Conservation (phyloP, 1,140 invertebrate species). For the Phortica variegata region DNA sequence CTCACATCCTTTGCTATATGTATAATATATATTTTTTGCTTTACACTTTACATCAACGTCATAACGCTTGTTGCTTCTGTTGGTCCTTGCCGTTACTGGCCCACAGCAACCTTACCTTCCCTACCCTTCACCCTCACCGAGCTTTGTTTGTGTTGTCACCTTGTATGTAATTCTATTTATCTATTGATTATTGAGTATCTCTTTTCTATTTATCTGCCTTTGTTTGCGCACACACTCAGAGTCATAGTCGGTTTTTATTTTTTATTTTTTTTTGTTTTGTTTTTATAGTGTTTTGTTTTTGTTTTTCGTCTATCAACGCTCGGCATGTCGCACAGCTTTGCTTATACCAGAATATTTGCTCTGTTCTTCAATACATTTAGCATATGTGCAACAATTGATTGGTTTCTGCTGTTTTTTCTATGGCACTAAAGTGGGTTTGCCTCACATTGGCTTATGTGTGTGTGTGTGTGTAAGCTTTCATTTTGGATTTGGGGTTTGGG, state of each 20-base stretch:
- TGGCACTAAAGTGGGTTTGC: not conserved
- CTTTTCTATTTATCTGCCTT: slow-evolving; percentile 54
- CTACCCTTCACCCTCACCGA: too few relatives aligned
- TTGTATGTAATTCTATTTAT: slow-evolving; percentile 50
- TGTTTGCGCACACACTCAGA: slow-evolving; percentile 38
- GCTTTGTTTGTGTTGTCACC: slow-evolving; percentile 42
- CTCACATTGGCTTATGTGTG: not conserved
- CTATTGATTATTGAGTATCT: slow-evolving; percentile 55
- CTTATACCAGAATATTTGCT: slow-evolving; percentile 7
- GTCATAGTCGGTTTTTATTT: too few relatives aligned
- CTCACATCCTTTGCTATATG: too few relatives aligned
- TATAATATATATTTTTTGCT: too few relatives aligned
- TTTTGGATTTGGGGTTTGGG: slow-evolving; percentile 5
- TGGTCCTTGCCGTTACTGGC: too few relatives aligned
- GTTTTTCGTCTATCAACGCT: too few relatives aligned
- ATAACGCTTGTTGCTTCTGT: slow-evolving; percentile 2
- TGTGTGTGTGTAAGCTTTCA: not conserved
- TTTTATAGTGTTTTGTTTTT: too few relatives aligned
- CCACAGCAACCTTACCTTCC: too few relatives aligned
- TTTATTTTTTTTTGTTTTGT: too few relatives aligned
- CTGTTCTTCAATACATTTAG: too few relatives aligned
- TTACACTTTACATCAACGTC: too few relatives aligned
- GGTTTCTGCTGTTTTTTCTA: not conserved
- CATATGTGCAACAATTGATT: not conserved
- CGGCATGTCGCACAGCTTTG: slow-evolving; percentile 23